Conservation (phyloP, 1,140 invertebrate species). For the Cryptotermes secundus region DNA sequence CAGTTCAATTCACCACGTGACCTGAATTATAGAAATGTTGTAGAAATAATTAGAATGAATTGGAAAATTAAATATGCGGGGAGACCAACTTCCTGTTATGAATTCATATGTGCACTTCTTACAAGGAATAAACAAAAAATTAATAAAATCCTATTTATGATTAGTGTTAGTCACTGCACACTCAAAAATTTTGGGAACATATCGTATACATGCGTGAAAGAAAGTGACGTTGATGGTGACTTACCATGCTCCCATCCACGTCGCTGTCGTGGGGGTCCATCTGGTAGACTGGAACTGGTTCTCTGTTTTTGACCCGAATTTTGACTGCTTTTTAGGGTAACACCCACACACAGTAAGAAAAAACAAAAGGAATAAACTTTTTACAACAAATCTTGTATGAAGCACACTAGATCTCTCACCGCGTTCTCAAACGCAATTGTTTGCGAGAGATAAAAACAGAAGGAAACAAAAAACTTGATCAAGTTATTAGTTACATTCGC, state of each 20-base stretch:
- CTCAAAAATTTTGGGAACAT: too few species aligned
- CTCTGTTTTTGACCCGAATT: slow-evolving; percentile 89
- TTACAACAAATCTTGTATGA: neutral
- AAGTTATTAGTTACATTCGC: neutral
- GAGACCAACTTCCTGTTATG: too few species aligned
- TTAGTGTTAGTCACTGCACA: too few species aligned
- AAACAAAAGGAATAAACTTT: neutral
- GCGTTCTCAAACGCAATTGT: neutral
- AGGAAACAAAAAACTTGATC: neutral
- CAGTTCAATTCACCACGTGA: too few species aligned
- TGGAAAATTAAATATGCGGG: too few species aligned
- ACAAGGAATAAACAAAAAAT: too few species aligned
- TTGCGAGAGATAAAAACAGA: neutral
- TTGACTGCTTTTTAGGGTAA: slow-evolving; percentile 60
- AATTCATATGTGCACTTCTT: too few species aligned
- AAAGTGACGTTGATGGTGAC: too few species aligned
- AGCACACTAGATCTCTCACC: neutral
- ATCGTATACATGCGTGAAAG: too few species aligned
- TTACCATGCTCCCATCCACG: slow-evolving; percentile 59
- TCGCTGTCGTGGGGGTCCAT: slow-evolving; percentile 80
- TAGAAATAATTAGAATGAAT: too few species aligned
- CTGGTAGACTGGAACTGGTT: slow-evolving; percentile 80
- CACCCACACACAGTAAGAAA: slow-evolving; percentile 24
- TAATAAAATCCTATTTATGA: too few species aligned
- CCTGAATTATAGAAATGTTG: too few species aligned